Evolutionary conservation across 2,888 invertebrate genomes (phyloP), one percentile per base, ranked within the genome.

Genomic region (Drosophila quinaria): DNA sequence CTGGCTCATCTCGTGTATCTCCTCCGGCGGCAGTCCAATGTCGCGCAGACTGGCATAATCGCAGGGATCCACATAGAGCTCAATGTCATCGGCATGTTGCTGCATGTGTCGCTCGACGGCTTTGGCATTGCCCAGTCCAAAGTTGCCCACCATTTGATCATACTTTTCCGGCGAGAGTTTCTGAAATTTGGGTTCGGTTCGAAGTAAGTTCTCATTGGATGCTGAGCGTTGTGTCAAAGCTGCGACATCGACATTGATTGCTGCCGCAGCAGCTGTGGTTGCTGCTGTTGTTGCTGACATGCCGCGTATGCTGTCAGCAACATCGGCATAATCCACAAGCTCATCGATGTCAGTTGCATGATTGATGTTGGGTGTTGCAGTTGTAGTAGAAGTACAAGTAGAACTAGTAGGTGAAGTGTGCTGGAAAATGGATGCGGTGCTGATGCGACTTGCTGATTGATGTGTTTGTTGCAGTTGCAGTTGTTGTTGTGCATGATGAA

Each of bases 1-100:
- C 78, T 94, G 93, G 80, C 94, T 93, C 72, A 95, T 94, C 82
- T 95, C 94, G 50, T 94, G 93, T 62, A 94, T 91, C 86, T 94
- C 94, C 59, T 94, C 93, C 39, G 93, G 81, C 0, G 94, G 94
- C 50, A 94, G 74, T 1, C 94, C 94, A 17, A 94, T 92, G 71
- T 93, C 93, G 22, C 92, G 86, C 42, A 93, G 69, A 33, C 91
- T 90, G 17, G 90, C 90, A 77, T 92, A 91, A 55, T 91, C 91
- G 61, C 91, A 91, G 11, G 92, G 92, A 81, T 92, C 92, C 63
- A 91, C 91, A 62, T 92, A 92, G 42, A 92, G 74, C 55, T 92
- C 92, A 50, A 92, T 92, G 35, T 92, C 92, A 52, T 92, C 92
- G 22, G 85, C 89, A 56, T 91, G 87, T 35, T 90, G 81, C 44